Percentiles rank a stretch among this genome's conserved stretches.
phyloP scores from a whole-genome alignment of 2,888 invertebrate species.

The Chloroclystis v-ata region DNA sequence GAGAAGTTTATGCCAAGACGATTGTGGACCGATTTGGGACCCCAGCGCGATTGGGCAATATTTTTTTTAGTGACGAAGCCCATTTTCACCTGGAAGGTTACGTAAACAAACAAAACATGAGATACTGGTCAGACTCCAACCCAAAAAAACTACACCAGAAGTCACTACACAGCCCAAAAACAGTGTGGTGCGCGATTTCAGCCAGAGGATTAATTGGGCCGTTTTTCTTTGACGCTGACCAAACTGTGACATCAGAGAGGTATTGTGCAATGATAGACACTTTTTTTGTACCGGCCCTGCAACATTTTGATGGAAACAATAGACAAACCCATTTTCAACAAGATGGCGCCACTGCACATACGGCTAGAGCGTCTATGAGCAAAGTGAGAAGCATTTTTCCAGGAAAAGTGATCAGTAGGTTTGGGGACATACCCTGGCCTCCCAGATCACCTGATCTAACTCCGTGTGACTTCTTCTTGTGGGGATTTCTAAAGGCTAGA shows the following conservation, averaged over 20 bases:
- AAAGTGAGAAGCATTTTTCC: too few species aligned
- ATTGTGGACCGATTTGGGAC: neutral
- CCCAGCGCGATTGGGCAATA: neutral
- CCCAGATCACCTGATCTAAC: too few species aligned
- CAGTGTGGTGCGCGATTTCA: neutral
- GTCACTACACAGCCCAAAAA: slow-evolving; percentile 5
- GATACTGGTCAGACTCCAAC: slow-evolving; percentile 1
- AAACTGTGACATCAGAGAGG: neutral
- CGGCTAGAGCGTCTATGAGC: too few species aligned
- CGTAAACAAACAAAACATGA: slow-evolving; percentile 2
- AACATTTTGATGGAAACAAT: too few species aligned
- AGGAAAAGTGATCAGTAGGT: too few species aligned
- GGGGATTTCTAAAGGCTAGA: too few species aligned
- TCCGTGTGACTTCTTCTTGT: too few species aligned
- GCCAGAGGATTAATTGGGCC: neutral
- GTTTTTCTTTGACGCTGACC: neutral
- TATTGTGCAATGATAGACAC: too few species aligned
- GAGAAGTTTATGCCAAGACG: neutral
- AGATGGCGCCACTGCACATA: too few species aligned
- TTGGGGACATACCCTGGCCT: too few species aligned
- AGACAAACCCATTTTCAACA: too few species aligned
- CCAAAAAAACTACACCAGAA: slow-evolving; percentile 4
- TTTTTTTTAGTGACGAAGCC: neutral
- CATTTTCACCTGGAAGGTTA: slow-evolving; percentile 1
- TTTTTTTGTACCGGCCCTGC: too few species aligned